Base-by-base conservation (phyloP, 2,888 invertebrate species). In the Mimumesa dahlbomi region DNA sequence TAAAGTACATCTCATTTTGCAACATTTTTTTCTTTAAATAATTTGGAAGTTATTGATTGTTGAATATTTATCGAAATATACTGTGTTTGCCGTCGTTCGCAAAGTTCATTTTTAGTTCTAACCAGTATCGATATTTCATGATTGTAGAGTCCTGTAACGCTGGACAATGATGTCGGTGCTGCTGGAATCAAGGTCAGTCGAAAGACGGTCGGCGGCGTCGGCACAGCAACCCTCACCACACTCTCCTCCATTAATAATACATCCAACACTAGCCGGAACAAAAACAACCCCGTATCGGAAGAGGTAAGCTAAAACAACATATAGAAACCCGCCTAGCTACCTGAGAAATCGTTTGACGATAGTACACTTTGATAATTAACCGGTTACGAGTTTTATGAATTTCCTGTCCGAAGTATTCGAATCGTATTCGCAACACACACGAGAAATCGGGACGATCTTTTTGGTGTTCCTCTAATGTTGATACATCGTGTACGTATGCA, bases 131-230 rank as follows among this genome's bases (percentile, higher is more conserved):
- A n/a, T n/a, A n/a, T 69, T 72, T 48, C 53, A 61, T 73, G 64
- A 72, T 89, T 86, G 57, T 86, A 89, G 89, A 89, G 89, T 88
- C 89, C 89, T 79, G 89, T 88, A 83, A 88, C 88, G 82, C 81
- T 89, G 81, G 88, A 89, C 87, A 89, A 89, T 84, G 89, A 89
- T 89, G 89, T 88, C 77, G 85, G 87, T 75, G 85, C 85, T 74
- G 87, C 85, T 73, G 88, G 88, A 78, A 88, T 88, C 75, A 89
- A 89, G 85, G 87, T 87, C 80, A 87, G 85, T 82, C 87, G 85
- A 64, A 89, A 89, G 82, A 85, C 88, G 66, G 84, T 89, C 80
- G 86, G 88, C 71, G 87, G 88, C 73, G 87, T 87, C 65, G 88
- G 88, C 64, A 85, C 88, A 53, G 89, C 89, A 74, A 88, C 89